phyloP scores from a whole-genome alignment of 2,888 invertebrate species.

The Melinaea marsaeus region DNA sequence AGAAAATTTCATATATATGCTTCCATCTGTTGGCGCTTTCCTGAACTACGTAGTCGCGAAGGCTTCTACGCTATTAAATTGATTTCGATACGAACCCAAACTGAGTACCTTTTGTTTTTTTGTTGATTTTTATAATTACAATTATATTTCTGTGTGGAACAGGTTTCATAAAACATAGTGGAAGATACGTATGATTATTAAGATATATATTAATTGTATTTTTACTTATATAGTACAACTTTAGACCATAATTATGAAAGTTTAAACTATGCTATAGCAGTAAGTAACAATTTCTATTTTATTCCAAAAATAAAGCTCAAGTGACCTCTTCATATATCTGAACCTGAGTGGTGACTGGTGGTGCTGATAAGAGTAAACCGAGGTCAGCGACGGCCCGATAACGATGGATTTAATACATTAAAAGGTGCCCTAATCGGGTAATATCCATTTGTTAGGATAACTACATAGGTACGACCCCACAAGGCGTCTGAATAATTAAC shows the following conservation, averaged over 20 bases:
- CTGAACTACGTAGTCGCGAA: slow-evolving; percentile 51
- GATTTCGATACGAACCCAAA: slow-evolving; percentile 47
- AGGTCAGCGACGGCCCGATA: slow-evolving; percentile 49
- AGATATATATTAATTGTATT: no score
- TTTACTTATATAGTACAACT: no score
- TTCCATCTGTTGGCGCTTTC: slow-evolving; percentile 50
- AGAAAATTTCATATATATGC: slow-evolving; percentile 8
- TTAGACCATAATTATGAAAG: no score
- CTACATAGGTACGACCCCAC: slow-evolving; percentile 44
- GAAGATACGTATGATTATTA: no score
- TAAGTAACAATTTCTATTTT: no score
- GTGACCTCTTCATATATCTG: slow-evolving; percentile 41
- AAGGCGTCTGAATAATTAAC: slow-evolving; percentile 16
- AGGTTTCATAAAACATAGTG: slow-evolving; percentile 14
- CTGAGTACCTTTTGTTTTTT: slow-evolving; percentile 3
- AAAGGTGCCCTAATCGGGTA: slow-evolving; percentile 75
- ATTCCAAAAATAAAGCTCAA: slow-evolving; percentile 40
- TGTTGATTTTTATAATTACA: background rate
- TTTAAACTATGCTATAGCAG: no score
- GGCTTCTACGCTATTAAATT: slow-evolving; percentile 60
- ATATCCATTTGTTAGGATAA: slow-evolving; percentile 67
- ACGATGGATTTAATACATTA: slow-evolving; percentile 74
- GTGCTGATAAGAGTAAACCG: slow-evolving; percentile 46
- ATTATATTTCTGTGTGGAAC: slow-evolving; percentile 2
- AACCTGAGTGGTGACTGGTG: slow-evolving; percentile 64